Evolutionary conservation across 2,797 vertebrate genomes (phyloP).

Genomic region (Microhierax caerulescens): DNA sequence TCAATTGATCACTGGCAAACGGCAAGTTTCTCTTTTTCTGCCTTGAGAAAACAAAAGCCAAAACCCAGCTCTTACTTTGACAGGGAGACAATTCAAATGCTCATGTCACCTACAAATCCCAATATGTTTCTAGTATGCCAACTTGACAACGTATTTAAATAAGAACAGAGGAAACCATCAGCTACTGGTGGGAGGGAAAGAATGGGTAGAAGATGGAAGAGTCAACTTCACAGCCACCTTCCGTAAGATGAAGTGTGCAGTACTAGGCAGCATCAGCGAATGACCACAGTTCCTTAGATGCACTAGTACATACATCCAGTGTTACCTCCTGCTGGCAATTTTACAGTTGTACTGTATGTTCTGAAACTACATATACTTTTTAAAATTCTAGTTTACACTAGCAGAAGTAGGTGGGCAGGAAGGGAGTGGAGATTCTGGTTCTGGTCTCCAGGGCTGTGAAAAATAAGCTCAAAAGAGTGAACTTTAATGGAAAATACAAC

Average conservation of each 20-base stretch:
- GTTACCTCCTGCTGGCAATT: neutral
- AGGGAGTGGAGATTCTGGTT: neutral
- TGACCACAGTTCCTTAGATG: neutral
- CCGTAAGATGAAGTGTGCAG: neutral
- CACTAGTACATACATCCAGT: rapidly evolving
- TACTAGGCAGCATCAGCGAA: neutral
- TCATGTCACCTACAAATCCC: neutral
- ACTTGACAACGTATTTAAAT: neutral
- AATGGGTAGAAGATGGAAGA: neutral
- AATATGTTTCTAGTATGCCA: neutral
- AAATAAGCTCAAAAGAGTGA: neutral
- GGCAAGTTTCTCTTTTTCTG: neutral
- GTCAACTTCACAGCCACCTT: neutral
- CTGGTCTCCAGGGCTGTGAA: neutral
- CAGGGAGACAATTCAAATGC: neutral
- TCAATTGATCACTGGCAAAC: neutral
- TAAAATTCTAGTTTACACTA: neutral
- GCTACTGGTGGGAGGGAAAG: neutral
- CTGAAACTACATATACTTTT: neutral
- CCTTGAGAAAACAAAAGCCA: neutral
- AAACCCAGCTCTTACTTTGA: neutral
- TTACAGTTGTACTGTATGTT: neutral
- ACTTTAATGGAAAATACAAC: neutral
- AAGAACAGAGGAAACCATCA: neutral
- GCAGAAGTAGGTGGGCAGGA: neutral